Evolutionary conservation across 2,113 vertebrate species (phyloP), one percentile per base, ranked within the genome.

Genomic region (Chrysemys picta): DNA sequence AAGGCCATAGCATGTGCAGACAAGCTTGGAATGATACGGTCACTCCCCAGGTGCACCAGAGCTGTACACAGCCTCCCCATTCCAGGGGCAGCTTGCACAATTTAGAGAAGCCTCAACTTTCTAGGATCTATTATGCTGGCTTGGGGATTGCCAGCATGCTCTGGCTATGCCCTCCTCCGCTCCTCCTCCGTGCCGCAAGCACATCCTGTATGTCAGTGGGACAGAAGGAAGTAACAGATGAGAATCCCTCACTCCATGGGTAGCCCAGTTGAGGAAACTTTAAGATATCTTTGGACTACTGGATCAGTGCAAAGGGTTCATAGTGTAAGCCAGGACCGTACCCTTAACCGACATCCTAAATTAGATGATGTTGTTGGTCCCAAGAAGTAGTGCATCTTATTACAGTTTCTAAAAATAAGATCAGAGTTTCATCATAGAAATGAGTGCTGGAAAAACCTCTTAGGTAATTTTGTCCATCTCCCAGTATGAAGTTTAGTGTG

Each of bases 351-450:
- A 87, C 91, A 75, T 29, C 42, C 35, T 45, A 76, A 59, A 31
- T 0, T 0, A 88, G 72, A 35, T 75, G 42, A 81, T n/a, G 57
- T 65, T 88, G 45, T 31, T 75, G 83, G 90, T 89, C 94, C 96
- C 90, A 72, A 79, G 80, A 0, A 2, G 84, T 80, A 1, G 0
- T 8, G 72, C 57, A 91, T 89, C 35, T 94, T 88, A 80, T 38
- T 89, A 90, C 10, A 76, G 87, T 94, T 95, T 92, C 96, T 95
- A 82, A 95, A 92, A 95, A n/a, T 57, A 88, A 78, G 94, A 92
- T 54, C 31, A 1, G 89, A 87, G 89, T 91, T 94, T 97, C 93
- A 92, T 89, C 80, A 93, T 91, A 94, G 87, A 96, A 93, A 91
- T 75, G 88, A 94, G 81, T 21, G 42, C 82, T 22, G 81, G 87